Evolutionary conservation across 2,113 vertebrate genomes (phyloP).

Genomic region (Ageneiosus marmoratus): DNA sequence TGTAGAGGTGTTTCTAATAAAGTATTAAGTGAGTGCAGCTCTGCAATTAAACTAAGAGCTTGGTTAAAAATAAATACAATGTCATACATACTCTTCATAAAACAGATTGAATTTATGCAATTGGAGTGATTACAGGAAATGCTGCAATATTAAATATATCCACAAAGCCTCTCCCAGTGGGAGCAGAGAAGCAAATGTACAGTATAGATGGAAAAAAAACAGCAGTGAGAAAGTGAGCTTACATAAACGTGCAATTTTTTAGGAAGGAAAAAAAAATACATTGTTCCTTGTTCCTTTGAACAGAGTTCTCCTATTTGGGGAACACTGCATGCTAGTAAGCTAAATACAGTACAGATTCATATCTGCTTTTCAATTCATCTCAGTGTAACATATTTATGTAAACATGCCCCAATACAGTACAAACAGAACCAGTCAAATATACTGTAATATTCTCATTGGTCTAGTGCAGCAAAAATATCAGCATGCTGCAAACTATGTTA

Average conservation of each 20-base stretch:
- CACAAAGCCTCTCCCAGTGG: background rate
- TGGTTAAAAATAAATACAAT: background rate
- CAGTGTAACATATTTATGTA: conserved; percentile 11
- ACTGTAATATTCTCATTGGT: background rate
- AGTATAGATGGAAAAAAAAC: conserved; percentile 10
- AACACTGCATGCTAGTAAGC: background rate
- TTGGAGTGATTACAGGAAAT: background rate
- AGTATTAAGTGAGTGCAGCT: background rate
- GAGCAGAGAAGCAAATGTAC: background rate
- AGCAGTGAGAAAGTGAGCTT: background rate
- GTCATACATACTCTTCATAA: background rate
- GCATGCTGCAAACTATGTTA: background rate
- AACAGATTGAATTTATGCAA: background rate
- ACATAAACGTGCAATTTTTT: background rate
- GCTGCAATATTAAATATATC: too few relatives aligned
- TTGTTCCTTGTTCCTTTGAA: background rate
- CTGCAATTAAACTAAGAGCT: background rate
- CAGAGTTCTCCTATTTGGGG: background rate
- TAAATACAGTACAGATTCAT: conserved; percentile 18
- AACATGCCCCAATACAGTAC: conserved; percentile 31
- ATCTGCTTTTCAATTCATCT: background rate
- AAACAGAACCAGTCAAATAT: background rate
- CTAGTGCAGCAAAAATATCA: background rate
- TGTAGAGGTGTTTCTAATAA: background rate
- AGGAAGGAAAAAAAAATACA: background rate